Evolutionary conservation across 2,888 invertebrate species (phyloP).

Genomic region (Apeira syringaria): DNA sequence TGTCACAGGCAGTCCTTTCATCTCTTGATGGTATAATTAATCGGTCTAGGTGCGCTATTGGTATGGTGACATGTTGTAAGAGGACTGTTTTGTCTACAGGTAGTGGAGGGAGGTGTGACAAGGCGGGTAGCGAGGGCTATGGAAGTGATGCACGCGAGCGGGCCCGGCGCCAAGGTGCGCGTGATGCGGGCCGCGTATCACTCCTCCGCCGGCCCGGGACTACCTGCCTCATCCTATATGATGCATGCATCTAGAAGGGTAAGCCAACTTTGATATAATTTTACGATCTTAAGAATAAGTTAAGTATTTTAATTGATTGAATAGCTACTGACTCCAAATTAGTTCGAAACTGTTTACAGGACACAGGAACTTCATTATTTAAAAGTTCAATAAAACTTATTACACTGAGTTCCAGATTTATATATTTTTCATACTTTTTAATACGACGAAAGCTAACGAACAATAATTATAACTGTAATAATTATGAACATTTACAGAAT

Average conservation of each 20-base stretch:
- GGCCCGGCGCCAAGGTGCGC: conserved; percentile 87
- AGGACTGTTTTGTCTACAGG: conserved; percentile 44
- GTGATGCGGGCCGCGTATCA: conserved; percentile 87
- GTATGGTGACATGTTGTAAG: neutral
- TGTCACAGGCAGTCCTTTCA: conserved; percentile 13
- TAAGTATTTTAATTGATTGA: no score
- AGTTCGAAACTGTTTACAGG: no score
- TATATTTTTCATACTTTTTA: no score
- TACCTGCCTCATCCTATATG: conserved; percentile 69
- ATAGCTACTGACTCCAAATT: no score
- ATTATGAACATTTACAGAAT: no score
- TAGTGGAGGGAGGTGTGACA: conserved; percentile 74
- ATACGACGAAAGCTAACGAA: no score
- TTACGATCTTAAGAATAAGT: no score
- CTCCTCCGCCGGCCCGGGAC: conserved; percentile 67
- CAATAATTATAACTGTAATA: no score
- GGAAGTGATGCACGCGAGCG: conserved; percentile 88
- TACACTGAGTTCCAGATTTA: no score
- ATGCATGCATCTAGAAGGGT: conserved; percentile 75
- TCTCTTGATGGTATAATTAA: conserved; percentile 9
- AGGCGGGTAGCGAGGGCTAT: conserved; percentile 81
- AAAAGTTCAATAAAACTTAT: no score
- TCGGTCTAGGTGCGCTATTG: conserved; percentile 10
- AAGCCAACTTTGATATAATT: conserved; percentile 18
- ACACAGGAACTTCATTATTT: no score